These are phyloP conservation scores for Lonchura striata DNA, from an alignment of 2,113 vertebrate species.

Conservation along the genomic window DNA sequence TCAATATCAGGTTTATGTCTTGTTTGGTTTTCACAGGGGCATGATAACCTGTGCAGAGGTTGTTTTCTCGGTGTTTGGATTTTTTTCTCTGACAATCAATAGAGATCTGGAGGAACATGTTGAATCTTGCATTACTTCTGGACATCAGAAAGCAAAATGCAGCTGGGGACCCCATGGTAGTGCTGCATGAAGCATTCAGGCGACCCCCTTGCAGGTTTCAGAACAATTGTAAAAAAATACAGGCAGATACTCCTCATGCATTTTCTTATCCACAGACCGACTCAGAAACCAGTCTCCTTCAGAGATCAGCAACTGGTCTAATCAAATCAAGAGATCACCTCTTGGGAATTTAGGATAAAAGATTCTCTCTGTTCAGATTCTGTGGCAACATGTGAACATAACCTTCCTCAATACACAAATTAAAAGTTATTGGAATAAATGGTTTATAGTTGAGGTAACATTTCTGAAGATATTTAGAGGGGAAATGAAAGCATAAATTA, in stretches of 20 bases:
- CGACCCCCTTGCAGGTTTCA: neutral
- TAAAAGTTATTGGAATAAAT: slow-evolving; percentile 3
- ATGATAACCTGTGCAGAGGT: neutral
- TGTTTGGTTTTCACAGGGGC: neutral
- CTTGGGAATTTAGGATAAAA: neutral
- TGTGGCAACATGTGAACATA: neutral
- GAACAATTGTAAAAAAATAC: neutral
- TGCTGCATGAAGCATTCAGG: neutral
- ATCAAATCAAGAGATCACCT: neutral
- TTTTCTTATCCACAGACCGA: neutral
- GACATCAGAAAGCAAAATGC: neutral
- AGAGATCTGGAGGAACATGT: neutral
- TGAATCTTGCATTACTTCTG: neutral
- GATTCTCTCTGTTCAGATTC: neutral
- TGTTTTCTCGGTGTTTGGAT: neutral
- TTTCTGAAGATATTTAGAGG: slow-evolving; percentile 14
- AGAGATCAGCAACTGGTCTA: neutral
- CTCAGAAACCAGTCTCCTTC: neutral
- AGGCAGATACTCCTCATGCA: neutral
- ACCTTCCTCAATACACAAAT: neutral
- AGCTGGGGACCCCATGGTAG: neutral
- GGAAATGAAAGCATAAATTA: slow-evolving; percentile 28
- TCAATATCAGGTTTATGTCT: neutral
- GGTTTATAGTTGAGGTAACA: neutral
- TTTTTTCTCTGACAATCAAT: neutral